Evolutionary conservation across 2,888 invertebrate genomes (phyloP).

Genomic region (Clivina fossor): DNA sequence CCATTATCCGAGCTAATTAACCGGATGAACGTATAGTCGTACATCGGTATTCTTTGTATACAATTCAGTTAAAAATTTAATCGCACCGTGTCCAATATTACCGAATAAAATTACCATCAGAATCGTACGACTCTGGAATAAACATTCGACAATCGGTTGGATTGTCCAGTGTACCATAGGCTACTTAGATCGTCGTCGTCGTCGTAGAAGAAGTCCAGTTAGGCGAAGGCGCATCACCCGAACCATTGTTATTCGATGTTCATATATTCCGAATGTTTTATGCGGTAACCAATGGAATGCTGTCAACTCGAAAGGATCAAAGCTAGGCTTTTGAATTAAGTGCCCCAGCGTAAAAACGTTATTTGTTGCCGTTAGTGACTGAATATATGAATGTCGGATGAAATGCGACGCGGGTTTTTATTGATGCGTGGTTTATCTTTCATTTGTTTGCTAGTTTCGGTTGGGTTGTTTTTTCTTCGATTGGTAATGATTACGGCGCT

Average conservation of each 20-base stretch:
- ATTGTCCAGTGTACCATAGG: neutral
- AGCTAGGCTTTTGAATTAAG: constrained; percentile 34
- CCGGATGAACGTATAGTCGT: constrained; percentile 15
- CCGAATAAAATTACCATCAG: constrained; percentile 31
- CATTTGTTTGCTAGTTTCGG: constrained; percentile 1
- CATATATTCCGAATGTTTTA: constrained; percentile 33
- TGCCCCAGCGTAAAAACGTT: constrained; percentile 32
- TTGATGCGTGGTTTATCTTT: constrained; percentile 15
- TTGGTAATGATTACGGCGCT: constrained; percentile 25
- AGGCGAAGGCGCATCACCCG: constrained; percentile 20
- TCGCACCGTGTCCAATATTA: constrained; percentile 24
- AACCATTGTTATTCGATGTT: constrained; percentile 34
- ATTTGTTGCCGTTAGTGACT: constrained; percentile 34
- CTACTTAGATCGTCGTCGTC: no score
- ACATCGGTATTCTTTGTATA: constrained; percentile 16
- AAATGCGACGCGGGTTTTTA: constrained; percentile 6
- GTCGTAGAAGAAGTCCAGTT: constrained; percentile 1
- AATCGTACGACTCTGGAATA: constrained; percentile 17
- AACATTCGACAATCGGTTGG: constrained; percentile 4
- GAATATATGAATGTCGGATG: constrained; percentile 31
- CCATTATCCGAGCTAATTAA: constrained; percentile 20
- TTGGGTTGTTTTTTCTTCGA: no score
- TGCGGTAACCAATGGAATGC: constrained; percentile 31
- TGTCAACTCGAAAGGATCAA: constrained; percentile 33
- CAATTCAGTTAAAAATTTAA: constrained; percentile 19